Conservation (phyloP, 2,888 invertebrate species). For the Allophyes oxyacanthae region DNA sequence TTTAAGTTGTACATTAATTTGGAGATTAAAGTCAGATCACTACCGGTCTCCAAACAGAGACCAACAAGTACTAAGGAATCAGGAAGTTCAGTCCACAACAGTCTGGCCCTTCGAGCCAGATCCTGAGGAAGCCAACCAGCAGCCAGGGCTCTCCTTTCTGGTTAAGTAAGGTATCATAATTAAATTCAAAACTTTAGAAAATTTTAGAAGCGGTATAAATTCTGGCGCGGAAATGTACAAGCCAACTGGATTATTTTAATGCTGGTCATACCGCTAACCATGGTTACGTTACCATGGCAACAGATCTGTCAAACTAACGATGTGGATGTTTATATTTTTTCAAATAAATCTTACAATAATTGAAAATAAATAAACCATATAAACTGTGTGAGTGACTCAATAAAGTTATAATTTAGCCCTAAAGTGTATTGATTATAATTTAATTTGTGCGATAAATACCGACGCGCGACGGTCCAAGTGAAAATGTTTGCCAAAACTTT, state of each 20-base stretch:
- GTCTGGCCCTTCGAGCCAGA: too few species aligned
- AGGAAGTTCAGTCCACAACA: too few species aligned
- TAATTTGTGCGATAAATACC: background rate
- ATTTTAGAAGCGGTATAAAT: too few species aligned
- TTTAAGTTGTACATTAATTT: too few species aligned
- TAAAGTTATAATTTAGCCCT: background rate
- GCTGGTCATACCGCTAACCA: constrained; percentile 19
- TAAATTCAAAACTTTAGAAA: too few species aligned
- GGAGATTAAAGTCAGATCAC: too few species aligned
- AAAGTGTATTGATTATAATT: background rate
- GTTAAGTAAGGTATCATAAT: too few species aligned
- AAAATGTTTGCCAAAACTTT: constrained; percentile 32
- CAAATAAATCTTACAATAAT: background rate
- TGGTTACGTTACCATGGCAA: constrained; percentile 67
- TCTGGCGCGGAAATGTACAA: background rate
- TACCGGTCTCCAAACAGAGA: too few species aligned
- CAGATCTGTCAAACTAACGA: constrained; percentile 63
- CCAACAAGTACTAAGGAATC: too few species aligned
- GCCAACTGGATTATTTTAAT: background rate
- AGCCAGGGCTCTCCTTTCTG: too few species aligned
- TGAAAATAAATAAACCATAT: background rate
- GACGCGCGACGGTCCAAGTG: background rate
- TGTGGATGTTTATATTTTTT: constrained; percentile 38
- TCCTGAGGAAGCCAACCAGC: too few species aligned
- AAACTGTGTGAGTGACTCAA: background rate